A percentile compares a stretch with the other conserved stretches of the same genome.
Evolutionary conservation across 2,113 vertebrate genomes (phyloP).

Genomic region (Protomyctophum bolini): DNA sequence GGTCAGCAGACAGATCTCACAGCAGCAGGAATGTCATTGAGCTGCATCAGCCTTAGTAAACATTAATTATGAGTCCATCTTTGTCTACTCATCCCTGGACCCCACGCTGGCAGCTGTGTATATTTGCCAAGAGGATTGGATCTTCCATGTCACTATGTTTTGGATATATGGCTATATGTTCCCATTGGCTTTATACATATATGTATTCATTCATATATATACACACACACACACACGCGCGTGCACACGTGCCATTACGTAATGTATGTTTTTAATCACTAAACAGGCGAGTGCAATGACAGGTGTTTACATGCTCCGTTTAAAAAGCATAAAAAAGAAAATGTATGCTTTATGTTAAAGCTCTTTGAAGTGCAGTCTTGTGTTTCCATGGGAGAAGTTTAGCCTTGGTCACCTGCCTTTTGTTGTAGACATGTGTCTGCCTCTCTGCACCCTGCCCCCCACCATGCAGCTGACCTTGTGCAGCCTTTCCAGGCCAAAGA

Average conservation of each 20-base stretch:
- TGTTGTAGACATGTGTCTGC: slow-evolving; percentile 69
- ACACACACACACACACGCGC: no score
- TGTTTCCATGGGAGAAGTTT: slow-evolving; percentile 43
- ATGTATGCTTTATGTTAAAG: neutral
- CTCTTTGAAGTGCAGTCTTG: slow-evolving; percentile 10
- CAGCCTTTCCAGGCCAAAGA: slow-evolving; percentile 76
- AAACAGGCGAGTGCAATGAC: slow-evolving; percentile 35
- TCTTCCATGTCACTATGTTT: slow-evolving; percentile 73
- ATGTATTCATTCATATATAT: no score
- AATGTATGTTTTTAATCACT: slow-evolving; percentile 52
- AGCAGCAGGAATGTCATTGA: slow-evolving; percentile 75
- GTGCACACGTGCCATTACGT: no score
- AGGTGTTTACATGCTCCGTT: slow-evolving; percentile 1
- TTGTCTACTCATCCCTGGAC: slow-evolving; percentile 79
- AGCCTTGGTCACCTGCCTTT: slow-evolving; percentile 70
- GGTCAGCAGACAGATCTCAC: slow-evolving; percentile 68
- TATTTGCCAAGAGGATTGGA: slow-evolving; percentile 82
- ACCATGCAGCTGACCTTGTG: slow-evolving; percentile 70
- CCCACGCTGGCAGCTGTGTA: slow-evolving; percentile 82
- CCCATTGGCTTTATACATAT: no score
- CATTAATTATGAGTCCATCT: slow-evolving; percentile 81
- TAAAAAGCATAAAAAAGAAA: neutral
- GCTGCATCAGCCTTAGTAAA: slow-evolving; percentile 81
- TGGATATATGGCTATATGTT: slow-evolving; percentile 59
- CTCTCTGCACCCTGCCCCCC: slow-evolving; percentile 50